A percentile compares a stretch with the other conserved stretches of the same genome.
These are phyloP conservation scores for Synergus umbraculus DNA, from an alignment of 2,888 invertebrate species.

Conservation along the genomic window DNA sequence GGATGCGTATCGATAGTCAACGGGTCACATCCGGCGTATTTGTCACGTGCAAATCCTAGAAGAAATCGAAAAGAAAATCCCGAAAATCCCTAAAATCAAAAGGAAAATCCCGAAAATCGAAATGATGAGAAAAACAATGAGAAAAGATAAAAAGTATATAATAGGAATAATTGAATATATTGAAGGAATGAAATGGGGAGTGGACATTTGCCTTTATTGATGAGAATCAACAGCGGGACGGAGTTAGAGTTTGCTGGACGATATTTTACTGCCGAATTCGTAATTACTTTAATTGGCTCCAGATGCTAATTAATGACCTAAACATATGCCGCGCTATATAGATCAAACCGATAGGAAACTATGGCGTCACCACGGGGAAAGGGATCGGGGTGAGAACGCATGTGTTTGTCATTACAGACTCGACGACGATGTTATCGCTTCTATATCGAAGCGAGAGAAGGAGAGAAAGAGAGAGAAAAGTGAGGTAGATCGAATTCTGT, in stretches of 20 bases:
- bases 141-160: no score
- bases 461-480: constrained; percentile 37
- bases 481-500: constrained; percentile 53
- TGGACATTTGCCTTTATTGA: constrained; percentile 43
- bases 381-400: constrained; percentile 63
- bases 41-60: constrained; percentile 63
- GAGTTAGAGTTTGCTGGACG: constrained; percentile 51
- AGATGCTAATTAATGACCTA: constrained; percentile 75
- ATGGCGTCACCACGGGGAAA: constrained; percentile 53
- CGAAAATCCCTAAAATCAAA: constrained; percentile 43
- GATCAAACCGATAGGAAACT: constrained; percentile 65
- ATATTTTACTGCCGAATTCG: constrained; percentile 66
- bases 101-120: constrained; percentile 42
- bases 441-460: constrained; percentile 16
- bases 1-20: constrained; percentile 73
- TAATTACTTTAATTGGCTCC: constrained; percentile 74
- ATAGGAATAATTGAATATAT: not conserved
- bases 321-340: constrained; percentile 71
- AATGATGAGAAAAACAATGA: constrained; percentile 33
- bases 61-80: constrained; percentile 48
- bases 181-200: not conserved
- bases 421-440: constrained; percentile 65
- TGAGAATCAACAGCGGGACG: constrained; percentile 55
- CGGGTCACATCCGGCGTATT: constrained; percentile 71
- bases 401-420: constrained; percentile 74